Evolutionary conservation across 2,888 invertebrate genomes (phyloP).

Genomic region (Drosophila neoperkinsi): DNA sequence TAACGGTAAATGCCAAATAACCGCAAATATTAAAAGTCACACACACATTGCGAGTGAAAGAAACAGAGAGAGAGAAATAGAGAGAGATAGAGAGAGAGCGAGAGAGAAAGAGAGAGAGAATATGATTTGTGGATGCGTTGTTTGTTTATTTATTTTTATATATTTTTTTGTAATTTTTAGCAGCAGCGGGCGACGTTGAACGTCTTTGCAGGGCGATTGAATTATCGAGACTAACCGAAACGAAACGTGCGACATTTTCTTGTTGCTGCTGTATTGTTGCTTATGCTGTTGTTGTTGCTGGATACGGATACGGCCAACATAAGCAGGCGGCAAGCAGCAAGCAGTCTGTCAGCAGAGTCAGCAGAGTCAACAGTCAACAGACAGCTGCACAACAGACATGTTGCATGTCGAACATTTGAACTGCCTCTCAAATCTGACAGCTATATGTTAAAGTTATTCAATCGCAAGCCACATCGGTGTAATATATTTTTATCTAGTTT

Average conservation of each 20-base stretch:
- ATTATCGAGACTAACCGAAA: conserved; percentile 81
- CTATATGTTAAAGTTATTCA: conserved; percentile 1
- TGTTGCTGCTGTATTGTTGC: conserved; percentile 60
- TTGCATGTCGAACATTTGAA: conserved; percentile 45
- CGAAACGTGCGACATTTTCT: conserved; percentile 80
- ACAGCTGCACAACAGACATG: conserved; percentile 58
- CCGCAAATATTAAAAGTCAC: background rate
- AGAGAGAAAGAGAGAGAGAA: conserved; percentile 5
- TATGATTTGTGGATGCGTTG: background rate
- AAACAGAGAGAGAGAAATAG: background rate
- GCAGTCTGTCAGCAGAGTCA: conserved; percentile 7
- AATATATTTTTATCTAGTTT: background rate
- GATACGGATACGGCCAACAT: conserved; percentile 65
- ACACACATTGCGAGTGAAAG: conserved; percentile 1
- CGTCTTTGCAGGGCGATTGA: conserved; percentile 83
- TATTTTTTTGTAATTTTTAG: conserved; percentile 11
- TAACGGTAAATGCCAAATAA: conserved; percentile 33
- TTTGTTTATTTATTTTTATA: conserved; percentile 13
- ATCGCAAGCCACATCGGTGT: conserved; percentile 10
- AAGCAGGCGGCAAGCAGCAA: conserved; percentile 29
- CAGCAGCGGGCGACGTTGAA: conserved; percentile 58
- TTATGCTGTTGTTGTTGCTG: conserved; percentile 54
- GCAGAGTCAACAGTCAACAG: conserved; percentile 20
- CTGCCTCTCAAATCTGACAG: conserved; percentile 12
- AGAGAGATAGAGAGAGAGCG: background rate